These are phyloP conservation scores for Drosophila atripex DNA, from an alignment of 2,888 invertebrate genomes.

Conservation along the genomic window DNA sequence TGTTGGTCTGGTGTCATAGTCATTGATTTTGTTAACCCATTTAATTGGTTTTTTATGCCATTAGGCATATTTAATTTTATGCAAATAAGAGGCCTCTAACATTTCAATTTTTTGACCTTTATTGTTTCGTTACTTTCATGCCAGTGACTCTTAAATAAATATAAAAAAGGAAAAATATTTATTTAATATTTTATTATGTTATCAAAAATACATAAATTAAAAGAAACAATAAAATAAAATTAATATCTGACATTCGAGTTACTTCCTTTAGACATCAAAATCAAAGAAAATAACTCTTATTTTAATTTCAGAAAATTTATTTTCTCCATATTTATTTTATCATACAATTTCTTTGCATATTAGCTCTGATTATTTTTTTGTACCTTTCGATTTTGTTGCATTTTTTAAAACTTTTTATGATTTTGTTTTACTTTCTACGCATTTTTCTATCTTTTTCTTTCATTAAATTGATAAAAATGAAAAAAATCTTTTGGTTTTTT, in stretches of 20 bases:
- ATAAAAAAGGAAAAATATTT: not conserved
- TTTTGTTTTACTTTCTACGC: not conserved
- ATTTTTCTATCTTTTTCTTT: conserved; percentile 7
- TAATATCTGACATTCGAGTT: too few relatives aligned
- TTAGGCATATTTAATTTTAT: conserved; percentile 12
- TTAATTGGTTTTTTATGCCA: conserved; percentile 21
- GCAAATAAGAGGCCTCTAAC: conserved; percentile 12
- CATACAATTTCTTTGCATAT: conserved; percentile 4
- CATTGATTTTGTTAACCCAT: conserved; percentile 19
- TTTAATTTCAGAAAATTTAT: not conserved
- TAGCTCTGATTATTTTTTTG: not conserved
- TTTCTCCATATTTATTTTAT: not conserved
- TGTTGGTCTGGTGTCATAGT: conserved; percentile 14
- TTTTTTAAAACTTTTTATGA: not conserved
- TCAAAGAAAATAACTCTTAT: not conserved
- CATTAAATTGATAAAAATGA: conserved; percentile 3
- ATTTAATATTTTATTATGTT: too few relatives aligned
- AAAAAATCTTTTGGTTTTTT: conserved; percentile 6
- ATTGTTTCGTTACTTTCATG: not conserved
- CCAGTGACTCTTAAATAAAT: not conserved
- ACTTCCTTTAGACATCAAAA: too few relatives aligned
- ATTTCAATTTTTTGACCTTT: conserved; percentile 9
- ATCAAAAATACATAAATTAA: too few relatives aligned
- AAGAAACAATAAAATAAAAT: too few relatives aligned
- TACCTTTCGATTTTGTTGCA: not conserved